These are phyloP conservation scores for Pomatostomus ruficeps DNA, from an alignment of 2,113 vertebrate genomes.

Conservation along the genomic window DNA sequence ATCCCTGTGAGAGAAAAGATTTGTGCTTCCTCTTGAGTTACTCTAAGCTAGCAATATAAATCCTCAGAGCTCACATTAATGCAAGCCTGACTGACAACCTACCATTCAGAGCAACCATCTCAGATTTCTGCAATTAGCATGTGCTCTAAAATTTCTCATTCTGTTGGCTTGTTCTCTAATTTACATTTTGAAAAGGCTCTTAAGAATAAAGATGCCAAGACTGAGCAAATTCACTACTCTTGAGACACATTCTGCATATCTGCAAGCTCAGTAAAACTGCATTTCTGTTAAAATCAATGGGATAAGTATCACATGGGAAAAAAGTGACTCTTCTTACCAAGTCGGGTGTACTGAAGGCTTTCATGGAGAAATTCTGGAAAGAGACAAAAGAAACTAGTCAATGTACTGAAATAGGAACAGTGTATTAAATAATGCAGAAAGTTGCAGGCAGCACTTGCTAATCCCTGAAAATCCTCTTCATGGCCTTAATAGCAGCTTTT, in stretches of 20 bases:
- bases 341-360: neutral
- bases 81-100: conserved; percentile 41
- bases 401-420: neutral
- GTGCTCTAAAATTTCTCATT: conserved; percentile 15
- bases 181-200: conserved; percentile 51
- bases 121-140: conserved; percentile 26
- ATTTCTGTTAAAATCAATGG: neutral
- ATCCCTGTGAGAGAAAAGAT: neutral
- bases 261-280: neutral
- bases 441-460: neutral
- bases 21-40: neutral
- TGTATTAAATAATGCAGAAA: neutral
- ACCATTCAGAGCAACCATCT: conserved; percentile 24
- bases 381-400: conserved; percentile 2
- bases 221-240: neutral
- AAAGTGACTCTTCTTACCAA: conserved; percentile 13
- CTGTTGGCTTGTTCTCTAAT: neutral
- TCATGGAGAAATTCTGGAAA: conserved; percentile 24
- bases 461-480: conserved; percentile 38
- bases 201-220: conserved; percentile 9
- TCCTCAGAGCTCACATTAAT: conserved; percentile 23
- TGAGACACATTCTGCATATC: neutral
- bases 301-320: neutral
- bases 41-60: conserved; percentile 21
- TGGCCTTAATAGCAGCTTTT: conserved; percentile 13